A percentile compares a stretch with the other conserved stretches of the same genome.
These are phyloP conservation scores for Drosophila buzzatii DNA, from an alignment of 2,888 invertebrate genomes.

Conservation along the genomic window DNA sequence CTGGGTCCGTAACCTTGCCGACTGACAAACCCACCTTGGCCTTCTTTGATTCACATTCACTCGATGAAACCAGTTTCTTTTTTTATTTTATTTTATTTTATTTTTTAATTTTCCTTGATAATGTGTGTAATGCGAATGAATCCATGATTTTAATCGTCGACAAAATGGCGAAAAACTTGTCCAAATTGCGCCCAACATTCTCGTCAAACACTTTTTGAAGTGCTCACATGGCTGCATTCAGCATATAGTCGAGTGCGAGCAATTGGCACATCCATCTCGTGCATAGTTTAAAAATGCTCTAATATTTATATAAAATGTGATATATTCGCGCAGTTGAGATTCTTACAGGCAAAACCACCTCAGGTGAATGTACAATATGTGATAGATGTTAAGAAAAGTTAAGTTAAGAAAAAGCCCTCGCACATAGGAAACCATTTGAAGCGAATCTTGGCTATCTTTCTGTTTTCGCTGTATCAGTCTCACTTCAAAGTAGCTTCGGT, in stretches of 20 bases:
- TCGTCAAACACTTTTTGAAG: neutral
- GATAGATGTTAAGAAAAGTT: no score
- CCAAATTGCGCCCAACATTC: neutral
- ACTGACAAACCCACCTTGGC: slow-evolving; percentile 4
- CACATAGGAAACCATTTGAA: slow-evolving; percentile 15
- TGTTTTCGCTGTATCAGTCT: slow-evolving; percentile 46
- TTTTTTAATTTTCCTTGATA: neutral
- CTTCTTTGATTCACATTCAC: slow-evolving; percentile 3
- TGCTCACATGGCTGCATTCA: neutral
- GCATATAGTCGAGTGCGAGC: neutral
- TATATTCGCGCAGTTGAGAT: neutral
- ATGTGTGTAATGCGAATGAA: neutral
- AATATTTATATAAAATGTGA: neutral
- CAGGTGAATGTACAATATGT: neutral
- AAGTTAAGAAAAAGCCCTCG: neutral
- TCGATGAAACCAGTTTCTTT: neutral
- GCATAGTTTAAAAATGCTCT: neutral
- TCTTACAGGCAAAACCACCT: neutral
- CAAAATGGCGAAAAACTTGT: slow-evolving; percentile 4
- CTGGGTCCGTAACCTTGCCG: neutral
- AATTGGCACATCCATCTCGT: neutral
- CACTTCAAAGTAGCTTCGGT: slow-evolving; percentile 38
- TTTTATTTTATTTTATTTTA: neutral
- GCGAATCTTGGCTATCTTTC: slow-evolving; percentile 41
- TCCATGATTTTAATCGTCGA: neutral